Evolutionary conservation across 2,888 invertebrate genomes (phyloP).

Genomic region (Leptopilina myrica): DNA sequence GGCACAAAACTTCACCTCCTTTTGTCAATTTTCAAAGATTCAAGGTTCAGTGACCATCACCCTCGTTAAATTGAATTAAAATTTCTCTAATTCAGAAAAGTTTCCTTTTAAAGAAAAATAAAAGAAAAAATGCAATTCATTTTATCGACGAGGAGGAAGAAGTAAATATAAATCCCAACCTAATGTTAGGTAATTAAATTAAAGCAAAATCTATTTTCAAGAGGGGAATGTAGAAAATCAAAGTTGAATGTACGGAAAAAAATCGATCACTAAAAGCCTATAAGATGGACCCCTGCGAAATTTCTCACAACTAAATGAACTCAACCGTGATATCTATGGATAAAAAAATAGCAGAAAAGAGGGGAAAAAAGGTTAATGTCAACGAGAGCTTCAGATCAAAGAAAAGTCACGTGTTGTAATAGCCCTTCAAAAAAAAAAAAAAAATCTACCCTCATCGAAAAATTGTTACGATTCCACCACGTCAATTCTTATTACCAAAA

Average conservation of each 20-base stretch:
- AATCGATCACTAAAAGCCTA: constrained; percentile 22
- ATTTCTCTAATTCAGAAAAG: too few relatives aligned
- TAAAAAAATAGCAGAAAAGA: constrained; percentile 2
- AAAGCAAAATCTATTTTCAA: constrained; percentile 9
- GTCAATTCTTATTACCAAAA: background rate
- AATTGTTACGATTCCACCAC: constrained; percentile 11
- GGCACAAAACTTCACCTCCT: too few relatives aligned
- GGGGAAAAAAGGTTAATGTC: constrained; percentile 25
- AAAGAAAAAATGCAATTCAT: too few relatives aligned
- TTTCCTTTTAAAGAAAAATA: too few relatives aligned
- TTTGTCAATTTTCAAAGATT: too few relatives aligned
- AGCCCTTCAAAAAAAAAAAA: background rate
- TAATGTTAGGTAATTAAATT: background rate
- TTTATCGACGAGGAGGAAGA: background rate
- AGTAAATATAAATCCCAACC: background rate
- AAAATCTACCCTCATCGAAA: constrained; percentile 2
- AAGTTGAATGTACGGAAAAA: background rate
- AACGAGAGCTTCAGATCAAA: constrained; percentile 24
- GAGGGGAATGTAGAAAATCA: background rate
- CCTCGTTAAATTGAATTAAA: too few relatives aligned
- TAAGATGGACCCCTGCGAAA: constrained; percentile 18
- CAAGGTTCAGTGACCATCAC: too few relatives aligned
- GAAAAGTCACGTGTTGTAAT: constrained; percentile 27
- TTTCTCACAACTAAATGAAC: constrained; percentile 34
- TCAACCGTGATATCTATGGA: constrained; percentile 29